These are phyloP conservation scores for Fistularia commersonii DNA, from an alignment of 2,797 vertebrate genomes.

Conservation along the genomic window DNA sequence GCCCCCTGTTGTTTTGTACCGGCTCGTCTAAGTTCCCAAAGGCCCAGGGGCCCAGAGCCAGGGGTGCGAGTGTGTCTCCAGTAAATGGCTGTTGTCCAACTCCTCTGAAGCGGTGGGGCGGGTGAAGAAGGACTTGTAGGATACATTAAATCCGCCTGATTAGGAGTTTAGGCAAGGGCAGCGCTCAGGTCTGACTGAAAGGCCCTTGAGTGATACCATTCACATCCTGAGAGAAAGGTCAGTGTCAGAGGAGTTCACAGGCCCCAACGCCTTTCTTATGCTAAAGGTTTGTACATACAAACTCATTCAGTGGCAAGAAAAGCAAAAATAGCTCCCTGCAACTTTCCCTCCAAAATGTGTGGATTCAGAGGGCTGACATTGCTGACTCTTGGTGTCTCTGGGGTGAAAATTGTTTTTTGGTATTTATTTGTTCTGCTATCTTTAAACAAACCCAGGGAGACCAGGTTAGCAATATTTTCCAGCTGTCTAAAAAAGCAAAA, in stretches of 20 bases:
- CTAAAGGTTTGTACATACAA: conserved; percentile 79
- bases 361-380: too few relatives aligned
- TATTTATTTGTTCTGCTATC: too few relatives aligned
- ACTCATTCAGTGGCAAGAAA: conserved; percentile 76
- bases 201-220: conserved; percentile 84
- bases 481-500: too few relatives aligned
- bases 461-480: too few relatives aligned
- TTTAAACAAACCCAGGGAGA: too few relatives aligned
- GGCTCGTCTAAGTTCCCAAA: conserved; percentile 80
- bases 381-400: too few relatives aligned
- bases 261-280: conserved; percentile 91
- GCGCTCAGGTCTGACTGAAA: conserved; percentile 83
- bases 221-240: conserved; percentile 84
- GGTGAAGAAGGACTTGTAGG: conserved; percentile 67
- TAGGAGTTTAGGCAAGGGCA: conserved; percentile 88
- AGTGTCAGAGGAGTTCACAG: conserved; percentile 87
- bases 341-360: conserved; percentile 68
- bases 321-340: conserved; percentile 73
- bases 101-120: conserved; percentile 71
- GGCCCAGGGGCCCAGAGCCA: conserved; percentile 76
- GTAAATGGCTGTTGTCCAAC: conserved; percentile 23
- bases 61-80: conserved; percentile 56
- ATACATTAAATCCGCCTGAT: conserved; percentile 97
- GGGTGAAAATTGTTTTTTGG: too few relatives aligned
- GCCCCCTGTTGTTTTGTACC: conserved; percentile 84